Evolutionary conservation across 2,888 invertebrate genomes (phyloP), one percentile per base, ranked within the genome.

Genomic region (Morpho achilles): DNA sequence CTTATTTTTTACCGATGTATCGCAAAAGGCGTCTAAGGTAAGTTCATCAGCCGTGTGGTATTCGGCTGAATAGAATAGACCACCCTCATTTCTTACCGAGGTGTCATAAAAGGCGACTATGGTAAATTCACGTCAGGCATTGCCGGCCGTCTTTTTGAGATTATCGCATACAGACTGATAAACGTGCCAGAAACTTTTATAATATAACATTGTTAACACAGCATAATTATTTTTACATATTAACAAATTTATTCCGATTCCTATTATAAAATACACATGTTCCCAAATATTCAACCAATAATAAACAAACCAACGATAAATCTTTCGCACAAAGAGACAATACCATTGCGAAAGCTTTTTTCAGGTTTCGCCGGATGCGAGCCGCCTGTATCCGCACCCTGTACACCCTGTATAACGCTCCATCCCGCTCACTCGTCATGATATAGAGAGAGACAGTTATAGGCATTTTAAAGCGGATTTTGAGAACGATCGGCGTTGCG

Each of bases 291-390:
- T 66, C 60, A 68, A 71, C 71, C 73, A 69, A 71, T 72, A 72
- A 72, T 71, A 69, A 68, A 62, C 63, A 59, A 66, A 69, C 65
- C 50, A 48, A 61, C 59, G 71, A 76, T 76, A 72, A 65, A 73
- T 75, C 74, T 72, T 51, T 41, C 59, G 50, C 63, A 72, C 68
- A 68, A 64, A 58, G 56, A 62, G 62, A 73, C 72, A 75, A 72
- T 72, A 70, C 68, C 67, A 71, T 72, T 71, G 73, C 71, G 76
- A 80, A 84, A 84, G 83, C 84, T 85, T 85, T 88, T 88, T 87
- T 84, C 84, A 82, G 79, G 75, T 71, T 67, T 66, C 67, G 73
- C 82, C 82, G 87, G 87, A 87, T 77, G 82, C 77, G 77, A 71
- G 70, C 74, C 77, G 77, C 79, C 82, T 80, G 85, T 78, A 80